Base-by-base conservation (phyloP, 2,797 vertebrate species). In the Coracias cyanogaster region DNA sequence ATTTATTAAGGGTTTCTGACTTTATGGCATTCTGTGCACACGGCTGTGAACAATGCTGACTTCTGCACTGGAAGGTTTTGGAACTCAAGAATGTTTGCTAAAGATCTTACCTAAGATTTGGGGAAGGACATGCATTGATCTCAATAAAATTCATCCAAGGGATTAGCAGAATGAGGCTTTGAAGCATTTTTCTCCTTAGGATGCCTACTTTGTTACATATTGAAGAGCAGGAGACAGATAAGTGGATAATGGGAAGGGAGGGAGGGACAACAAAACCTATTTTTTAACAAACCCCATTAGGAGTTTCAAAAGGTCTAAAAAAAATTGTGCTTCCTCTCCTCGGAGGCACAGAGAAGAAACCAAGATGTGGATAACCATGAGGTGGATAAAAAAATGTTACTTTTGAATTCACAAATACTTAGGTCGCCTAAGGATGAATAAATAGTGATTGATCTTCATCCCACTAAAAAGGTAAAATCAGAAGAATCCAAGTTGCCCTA, bases 11-110 rank as follows among this genome's bases (percentile, higher is more conserved):
- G 9, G 4, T 55, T 93, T 85, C 25, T 77, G 15, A 15, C 24
- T 70, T 51, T 17, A 8, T 39, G 35, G 14, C 12, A 33, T 3
- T 73, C 25, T 54, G 35, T 65, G 15, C 5, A 17, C 3, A 0
- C 24, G 35, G 5, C 19, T 91, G 9, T 24, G 21, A 55, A 48
- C 17, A 18, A 3, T 26, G 19, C 26, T 21, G 17, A 24, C 0
- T 33, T 83, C 13, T 1, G 12, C 6, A 48, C 10, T 37, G 17
- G 45, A 35, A 71, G 14, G 31, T 64, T 85, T 71, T 57, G 9
- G 11, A 52, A 4, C 9, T 15, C 17, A 60, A 43, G 29, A 62
- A 11, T 22, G 22, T 84, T 84, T 79, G n/a, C 35, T 69, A 61
- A 61, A 33, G 41, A 24, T 31, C 10, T 29, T 57, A 17, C 43